Evolutionary conservation across 2,797 vertebrate genomes (phyloP), one percentile per base, ranked within the genome.

Genomic region (Poecilia gillii): DNA sequence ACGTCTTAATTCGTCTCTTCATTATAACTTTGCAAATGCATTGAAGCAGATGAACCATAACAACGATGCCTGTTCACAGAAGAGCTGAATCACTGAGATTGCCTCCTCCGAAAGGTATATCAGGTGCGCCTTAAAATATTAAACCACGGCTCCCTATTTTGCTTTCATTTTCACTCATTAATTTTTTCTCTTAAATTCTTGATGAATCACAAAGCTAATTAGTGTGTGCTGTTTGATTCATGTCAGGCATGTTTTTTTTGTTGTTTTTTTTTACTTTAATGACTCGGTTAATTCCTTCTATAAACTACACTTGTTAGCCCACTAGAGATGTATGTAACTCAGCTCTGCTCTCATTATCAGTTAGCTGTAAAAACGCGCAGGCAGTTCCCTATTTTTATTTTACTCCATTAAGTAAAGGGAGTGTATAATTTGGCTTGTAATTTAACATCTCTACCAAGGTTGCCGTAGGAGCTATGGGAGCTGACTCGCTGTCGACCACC

Each of bases 381-480:
- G 68, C 90, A 75, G 77, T 90, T 94, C 94, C 89, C 89, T 84
- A 92, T 55, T n/a, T 53, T 47, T 94, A 92, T 94, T 94, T 90
- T 90, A 88, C 85, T 83, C 91, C 94, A 94, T 95, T 94, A 94
- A 87, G 80, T 90, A 85, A 89, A 90, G 87, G 83, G 72, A 89
- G 84, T 79, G 74, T 76, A 85, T 91, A 91, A 91, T 94, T 91
- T 86, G 75, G 49, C 77, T 91, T 78, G 72, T 91, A 85, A 93
- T 92, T 92, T 86, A 83, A 85, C 82, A 73, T 88, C 74, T 88
- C 82, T 84, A 73, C 83, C 87, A 90, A 90, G 88, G 84, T 81
- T 90, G 18, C 62, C 64, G 68, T 78, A 64, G 83, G 75, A 84
- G 86, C 88, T 77, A 89, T 80, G 46, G 74, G 79, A 70, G 11